A percentile compares a stretch with the other conserved stretches of the same genome.
Conservation (phyloP, 2,797 vertebrate genomes). For the Coilia nasus region DNA sequence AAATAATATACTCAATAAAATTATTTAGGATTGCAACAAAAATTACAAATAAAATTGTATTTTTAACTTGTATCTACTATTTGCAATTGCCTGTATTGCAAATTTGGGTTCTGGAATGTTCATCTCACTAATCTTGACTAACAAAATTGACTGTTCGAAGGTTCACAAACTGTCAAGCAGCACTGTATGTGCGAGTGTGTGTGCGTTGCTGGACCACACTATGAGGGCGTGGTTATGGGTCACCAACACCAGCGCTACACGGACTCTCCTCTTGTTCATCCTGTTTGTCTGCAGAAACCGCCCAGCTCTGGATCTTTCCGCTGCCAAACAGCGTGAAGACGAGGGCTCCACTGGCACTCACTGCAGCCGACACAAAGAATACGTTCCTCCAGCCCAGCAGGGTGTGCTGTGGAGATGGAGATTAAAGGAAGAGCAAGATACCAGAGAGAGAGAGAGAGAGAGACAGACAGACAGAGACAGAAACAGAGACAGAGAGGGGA, state of each 20-base stretch:
- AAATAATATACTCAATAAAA: too few species aligned
- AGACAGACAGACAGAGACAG: not conserved
- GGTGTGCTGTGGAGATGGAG: constrained; percentile 66
- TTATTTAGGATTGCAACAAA: too few species aligned
- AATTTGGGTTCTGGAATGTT: too few species aligned
- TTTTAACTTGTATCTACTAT: too few species aligned
- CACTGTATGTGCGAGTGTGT: not conserved
- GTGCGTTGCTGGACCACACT: not conserved
- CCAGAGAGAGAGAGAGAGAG: not conserved
- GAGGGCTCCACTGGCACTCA: constrained; percentile 69
- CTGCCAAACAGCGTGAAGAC: constrained; percentile 72
- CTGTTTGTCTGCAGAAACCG: constrained; percentile 60
- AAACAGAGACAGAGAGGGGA: not conserved
- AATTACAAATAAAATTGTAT: too few species aligned
- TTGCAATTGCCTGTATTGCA: too few species aligned
- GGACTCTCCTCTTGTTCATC: constrained; percentile 27
- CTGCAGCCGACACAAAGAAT: constrained; percentile 73
- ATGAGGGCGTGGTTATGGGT: not conserved
- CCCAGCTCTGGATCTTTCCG: constrained; percentile 79
- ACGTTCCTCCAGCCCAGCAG: constrained; percentile 77
- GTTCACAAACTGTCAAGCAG: too few species aligned
- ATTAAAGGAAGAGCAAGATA: constrained; percentile 12
- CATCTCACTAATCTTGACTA: too few species aligned
- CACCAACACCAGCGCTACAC: not conserved
- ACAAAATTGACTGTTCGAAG: too few species aligned